Percentiles rank a stretch among this genome's conserved stretches.
phyloP scores from a whole-genome alignment of 92 coral and sea anemone species.

The Palythoa grandis region DNA sequence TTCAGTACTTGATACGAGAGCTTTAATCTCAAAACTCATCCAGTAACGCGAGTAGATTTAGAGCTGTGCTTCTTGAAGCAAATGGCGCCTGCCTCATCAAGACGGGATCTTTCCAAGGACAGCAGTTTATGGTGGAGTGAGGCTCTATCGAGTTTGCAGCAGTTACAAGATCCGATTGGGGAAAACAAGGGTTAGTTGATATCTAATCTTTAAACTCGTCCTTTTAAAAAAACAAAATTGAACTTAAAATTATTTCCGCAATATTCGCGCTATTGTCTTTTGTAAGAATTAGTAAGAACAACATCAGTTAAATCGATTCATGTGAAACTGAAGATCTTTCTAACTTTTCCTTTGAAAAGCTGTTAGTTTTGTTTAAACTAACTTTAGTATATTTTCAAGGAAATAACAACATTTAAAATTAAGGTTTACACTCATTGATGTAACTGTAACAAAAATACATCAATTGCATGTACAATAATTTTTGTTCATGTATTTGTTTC shows the following conservation, averaged over 20 bases:
- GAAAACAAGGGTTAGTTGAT: conserved; percentile 3
- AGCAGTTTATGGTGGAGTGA: background rate
- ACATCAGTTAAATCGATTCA: too few species aligned
- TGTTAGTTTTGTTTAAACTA: background rate
- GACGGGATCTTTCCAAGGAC: background rate
- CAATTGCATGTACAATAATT: too few species aligned
- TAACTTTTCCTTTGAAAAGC: background rate
- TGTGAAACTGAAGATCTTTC: background rate
- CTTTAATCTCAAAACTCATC: background rate
- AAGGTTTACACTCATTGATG: too few species aligned
- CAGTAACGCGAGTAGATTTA: background rate
- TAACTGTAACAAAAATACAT: too few species aligned
- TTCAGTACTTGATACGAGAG: background rate
- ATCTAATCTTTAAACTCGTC: background rate
- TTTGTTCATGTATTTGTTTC: too few species aligned
- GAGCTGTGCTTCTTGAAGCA: background rate
- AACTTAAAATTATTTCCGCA: background rate
- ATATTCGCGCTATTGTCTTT: background rate
- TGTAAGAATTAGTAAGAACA: background rate
- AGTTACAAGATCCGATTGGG: conserved; percentile 12
- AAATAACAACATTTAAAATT: too few species aligned
- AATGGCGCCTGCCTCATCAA: conserved; percentile 13
- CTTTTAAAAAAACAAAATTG: background rate
- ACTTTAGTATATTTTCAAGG: too few species aligned
- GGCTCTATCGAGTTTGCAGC: background rate